Evolutionary conservation across 1,140 invertebrate genomes (phyloP), one percentile per base, ranked within the genome.

Genomic region (Megalonaias nervosa): DNA sequence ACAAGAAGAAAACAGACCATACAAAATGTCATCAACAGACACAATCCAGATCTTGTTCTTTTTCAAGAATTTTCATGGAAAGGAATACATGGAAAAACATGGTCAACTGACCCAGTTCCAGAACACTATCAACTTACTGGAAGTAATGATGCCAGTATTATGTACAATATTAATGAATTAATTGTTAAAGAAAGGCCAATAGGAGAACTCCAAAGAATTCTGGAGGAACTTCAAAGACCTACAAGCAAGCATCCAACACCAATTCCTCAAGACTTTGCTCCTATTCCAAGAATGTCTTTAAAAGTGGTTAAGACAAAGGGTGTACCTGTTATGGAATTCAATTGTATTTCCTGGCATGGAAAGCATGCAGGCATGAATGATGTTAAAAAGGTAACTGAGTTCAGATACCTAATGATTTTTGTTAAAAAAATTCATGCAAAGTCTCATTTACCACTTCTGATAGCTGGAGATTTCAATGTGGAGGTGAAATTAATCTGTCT

Each of bases 1-100:
- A 66, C 67, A 67, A 74, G 73, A 67, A 67, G 65, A 48, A 67
- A 48, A 61, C 56, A 67, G 26, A 57, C 65, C 0, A 74, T 74
- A 58, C 66, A 67, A n/a, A 67, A 67, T 60, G 58, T 74, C 19
- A 55, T 74, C 15, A 21, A 55, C 1, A 74, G 61, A 61, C 21
- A 74, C 38, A 57, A 58, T 23, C 73, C 73, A 31, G 48, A 74
- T 14, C 21, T 74, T 16, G 73, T 74, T 21, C 58, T 74, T 31
- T 74, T 74, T 21, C 73, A 74, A 31, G 73, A 74, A 61, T 74
- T 74, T 74, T 17, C 65, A n/a, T 74, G 73, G 73, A 23, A 11
- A 21, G 73, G 73, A 11, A 68, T 74, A 15, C 62, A 14, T 14
- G 59, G 70, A 17, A 72, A 72, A 65, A 72, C 60, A 11, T 72